Evolutionary conservation across 2,113 vertebrate species (phyloP).

Genomic region (Melanotaenia duboulayi): DNA sequence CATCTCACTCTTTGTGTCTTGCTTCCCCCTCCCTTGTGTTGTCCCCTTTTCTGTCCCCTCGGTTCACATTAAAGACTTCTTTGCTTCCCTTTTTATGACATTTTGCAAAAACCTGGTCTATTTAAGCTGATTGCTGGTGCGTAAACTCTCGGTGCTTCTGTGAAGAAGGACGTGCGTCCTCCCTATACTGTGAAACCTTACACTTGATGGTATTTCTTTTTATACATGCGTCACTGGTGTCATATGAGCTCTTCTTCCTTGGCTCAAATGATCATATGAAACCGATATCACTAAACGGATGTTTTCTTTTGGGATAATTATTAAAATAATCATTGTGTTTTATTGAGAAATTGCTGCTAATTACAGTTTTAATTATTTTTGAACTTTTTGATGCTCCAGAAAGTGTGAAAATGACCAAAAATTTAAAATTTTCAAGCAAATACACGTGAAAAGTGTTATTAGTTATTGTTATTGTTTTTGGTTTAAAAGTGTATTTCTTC

Average conservation of each 20-base stretch:
- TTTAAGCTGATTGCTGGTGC: conserved; percentile 35
- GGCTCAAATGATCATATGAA: conserved; percentile 21
- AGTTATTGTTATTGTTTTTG: conserved; percentile 1
- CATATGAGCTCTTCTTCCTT: not conserved
- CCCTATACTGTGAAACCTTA: conserved; percentile 34
- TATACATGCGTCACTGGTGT: conserved; percentile 30
- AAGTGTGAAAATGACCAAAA: not conserved
- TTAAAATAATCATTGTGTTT: not conserved
- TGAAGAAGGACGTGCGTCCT: conserved; percentile 29
- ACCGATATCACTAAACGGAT: not conserved
- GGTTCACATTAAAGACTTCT: conserved; percentile 22
- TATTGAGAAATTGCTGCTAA: not conserved
- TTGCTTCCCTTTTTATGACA: not conserved
- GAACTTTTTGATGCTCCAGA: not conserved
- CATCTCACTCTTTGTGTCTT: conserved; percentile 32
- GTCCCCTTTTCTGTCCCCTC: conserved; percentile 24
- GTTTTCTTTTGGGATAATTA: not conserved
- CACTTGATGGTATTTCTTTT: conserved; percentile 47
- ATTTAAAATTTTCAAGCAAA: not conserved
- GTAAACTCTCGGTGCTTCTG: conserved; percentile 13
- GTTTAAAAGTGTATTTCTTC: not conserved
- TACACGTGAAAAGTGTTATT: not conserved
- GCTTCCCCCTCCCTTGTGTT: not conserved
- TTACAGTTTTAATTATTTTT: not conserved
- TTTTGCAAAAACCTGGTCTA: not conserved